Evolutionary conservation across 64 coral and sea anemone species (phyloP).

Genomic region (Pocillopora verrucosa): DNA sequence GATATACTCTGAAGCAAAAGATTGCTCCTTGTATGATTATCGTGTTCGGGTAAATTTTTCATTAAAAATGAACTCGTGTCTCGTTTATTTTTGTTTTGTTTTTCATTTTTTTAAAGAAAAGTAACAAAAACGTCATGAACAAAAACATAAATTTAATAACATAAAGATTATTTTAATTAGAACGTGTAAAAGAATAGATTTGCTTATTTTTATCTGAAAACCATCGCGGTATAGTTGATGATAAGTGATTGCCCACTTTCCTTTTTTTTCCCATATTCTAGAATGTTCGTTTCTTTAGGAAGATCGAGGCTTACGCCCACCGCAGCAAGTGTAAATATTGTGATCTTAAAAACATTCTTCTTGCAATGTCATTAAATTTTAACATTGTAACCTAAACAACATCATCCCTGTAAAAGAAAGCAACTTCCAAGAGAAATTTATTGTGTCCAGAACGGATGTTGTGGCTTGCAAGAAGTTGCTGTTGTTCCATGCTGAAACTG

Average conservation of each 20-base stretch:
- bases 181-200: too few relatives aligned
- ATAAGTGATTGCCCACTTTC: neutral
- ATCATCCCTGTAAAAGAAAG: neutral
- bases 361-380: slow-evolving; percentile 2
- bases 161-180: too few relatives aligned
- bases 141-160: too few relatives aligned
- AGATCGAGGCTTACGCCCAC: neutral
- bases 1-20: neutral
- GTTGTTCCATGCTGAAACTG: neutral
- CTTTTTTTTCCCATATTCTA: neutral
- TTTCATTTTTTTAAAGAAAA: too few relatives aligned
- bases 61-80: too few relatives aligned
- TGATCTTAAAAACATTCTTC: neutral
- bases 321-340: neutral
- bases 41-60: neutral
- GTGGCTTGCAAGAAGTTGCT: neutral
- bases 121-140: too few relatives aligned
- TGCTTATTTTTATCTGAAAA: too few relatives aligned
- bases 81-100: too few relatives aligned
- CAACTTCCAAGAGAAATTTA: neutral
- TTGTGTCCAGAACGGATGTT: neutral
- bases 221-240: too few relatives aligned
- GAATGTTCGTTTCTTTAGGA: neutral
- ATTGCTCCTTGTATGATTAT: neutral
- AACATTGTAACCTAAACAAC: neutral